Evolutionary conservation across 2,113 vertebrate genomes (phyloP), one percentile per base, ranked within the genome.

Genomic region (Corapipo altera): DNA sequence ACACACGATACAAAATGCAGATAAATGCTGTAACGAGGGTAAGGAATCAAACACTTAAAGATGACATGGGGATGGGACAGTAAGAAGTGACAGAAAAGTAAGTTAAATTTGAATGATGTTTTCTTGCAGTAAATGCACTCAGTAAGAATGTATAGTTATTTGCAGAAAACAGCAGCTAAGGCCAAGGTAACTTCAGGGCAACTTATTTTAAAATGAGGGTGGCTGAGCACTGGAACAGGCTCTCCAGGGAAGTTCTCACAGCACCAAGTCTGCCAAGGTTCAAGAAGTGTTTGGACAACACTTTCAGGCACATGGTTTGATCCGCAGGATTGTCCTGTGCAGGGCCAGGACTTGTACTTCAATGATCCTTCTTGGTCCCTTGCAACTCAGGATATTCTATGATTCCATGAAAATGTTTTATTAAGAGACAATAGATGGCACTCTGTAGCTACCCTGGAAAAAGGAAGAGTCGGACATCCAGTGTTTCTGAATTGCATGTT

Each of bases 341-440:
- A 48, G 26, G 32, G 48, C 21, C 48, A 16, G 49, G 41, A 49
- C 26, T 0, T 55, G 26, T 39, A 48, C 5, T 55, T 62, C 2
- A 3, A 2, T 32, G 9, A 62, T 48, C 9, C 21, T 13, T 32
- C 14, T 11, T 35, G 5, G 64, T 49, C 21, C 41, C 32, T 64
- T 57, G 30, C 18, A 28, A 11, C 26, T 33, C 41, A 23, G 49
- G 15, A 11, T 57, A 41, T 43, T 43, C 26, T 76, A 12, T 46
- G n/a, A 20, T n/a, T 55, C n/a, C 26, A 22, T 35, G 15, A n/a
- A 61, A 79, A 58, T 12, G 16, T 43, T 80, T 58, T 27, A 8
- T 33, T 13, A 43, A 66, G 5, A 27, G 52, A n/a, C 97, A 87
- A 48, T 76, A 97, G 97, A 58, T 95, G 96, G 95, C 90, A 91